Percentiles rank a stretch among this genome's conserved stretches.
These are phyloP conservation scores for Siphamia tubifer DNA, from an alignment of 2,113 vertebrate genomes.

Conservation along the genomic window DNA sequence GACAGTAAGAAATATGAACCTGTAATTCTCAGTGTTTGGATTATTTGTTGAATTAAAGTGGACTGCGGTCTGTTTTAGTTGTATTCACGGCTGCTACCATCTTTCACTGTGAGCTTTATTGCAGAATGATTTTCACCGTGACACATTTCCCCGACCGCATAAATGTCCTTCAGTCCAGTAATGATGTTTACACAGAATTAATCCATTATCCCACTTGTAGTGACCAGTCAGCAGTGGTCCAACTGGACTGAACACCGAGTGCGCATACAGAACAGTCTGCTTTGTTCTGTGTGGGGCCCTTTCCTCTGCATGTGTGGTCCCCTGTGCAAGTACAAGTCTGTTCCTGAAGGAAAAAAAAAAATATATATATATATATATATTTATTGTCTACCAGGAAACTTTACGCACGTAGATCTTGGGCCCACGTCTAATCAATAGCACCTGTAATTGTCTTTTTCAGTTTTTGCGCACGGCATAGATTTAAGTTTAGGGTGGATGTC, in stretches of 20 bases:
- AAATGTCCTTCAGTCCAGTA: neutral
- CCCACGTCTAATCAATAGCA: slow-evolving; percentile 17
- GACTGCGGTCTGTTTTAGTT: neutral
- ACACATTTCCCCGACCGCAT: neutral
- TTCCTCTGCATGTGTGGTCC: slow-evolving; percentile 27
- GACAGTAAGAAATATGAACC: neutral
- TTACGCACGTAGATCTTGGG: slow-evolving; percentile 1
- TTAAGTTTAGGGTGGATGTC: slow-evolving; percentile 1
- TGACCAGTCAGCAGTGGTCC: neutral
- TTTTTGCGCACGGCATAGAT: slow-evolving; percentile 14
- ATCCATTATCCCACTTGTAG: neutral
- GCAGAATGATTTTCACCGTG: neutral
- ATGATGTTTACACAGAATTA: neutral
- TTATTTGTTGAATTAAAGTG: neutral
- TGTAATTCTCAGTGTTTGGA: neutral
- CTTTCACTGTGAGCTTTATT: neutral
- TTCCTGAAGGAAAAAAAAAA: neutral
- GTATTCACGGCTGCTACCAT: neutral
- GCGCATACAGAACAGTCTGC: neutral
- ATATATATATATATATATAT: slow-evolving; percentile 4
- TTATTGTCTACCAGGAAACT: neutral
- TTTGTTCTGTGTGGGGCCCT: slow-evolving; percentile 3
- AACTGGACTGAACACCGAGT: too few relatives aligned
- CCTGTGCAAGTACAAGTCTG: neutral
- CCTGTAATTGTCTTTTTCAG: neutral